Evolutionary conservation across 2,888 invertebrate genomes (phyloP), one percentile per base, ranked within the genome.

Genomic region (Drosophila emarginata): DNA sequence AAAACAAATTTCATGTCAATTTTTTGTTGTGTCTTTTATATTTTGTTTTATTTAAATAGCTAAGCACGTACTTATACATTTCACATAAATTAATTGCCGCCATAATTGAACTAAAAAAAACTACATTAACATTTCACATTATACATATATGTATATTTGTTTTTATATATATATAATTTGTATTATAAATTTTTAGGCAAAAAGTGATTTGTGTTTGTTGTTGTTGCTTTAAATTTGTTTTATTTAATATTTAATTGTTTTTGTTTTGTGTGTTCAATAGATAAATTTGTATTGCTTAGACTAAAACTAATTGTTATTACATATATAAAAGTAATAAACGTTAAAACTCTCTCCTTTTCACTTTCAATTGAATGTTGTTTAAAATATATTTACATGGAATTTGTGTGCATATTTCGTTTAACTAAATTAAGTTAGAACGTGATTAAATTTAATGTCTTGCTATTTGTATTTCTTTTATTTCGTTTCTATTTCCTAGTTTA

Each of bases 221-320:
- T 21, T 52, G n/a, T 52, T 52, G 56, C 39, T 26, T 67, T 59
- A 59, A 53, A 65, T 72, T 59, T 57, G 52, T 58, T 65, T 9
- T 59, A 58, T 50, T 65, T 54, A 68, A 36, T 62, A 36, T 21
- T 61, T 15, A 45, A 59, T 67, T 64, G 62, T 67, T 76, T 51
- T 66, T 45, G 63, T 58, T 65, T 67, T 37, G 40, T 66, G 72
- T 81, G 67, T 72, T 67, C 59, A 64, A 61, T 70, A 66, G 59
- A 66, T 76, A 56, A 63, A 59, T 73, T 63, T 67, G 57, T 74
- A 37, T 54, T 53, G 53, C 62, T 78, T 71, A 82, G 37, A 64
- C 66, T 84, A 73, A 59, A 64, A 71, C 81, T 84, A 86, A 71
- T 86, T 86, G 77, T 83, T 86, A 83, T 83, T 83, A 83, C 82